A percentile compares a stretch with the other conserved stretches of the same genome.
phyloP scores from a whole-genome alignment of 2,113 vertebrate genomes.

The Festucalex cinctus region DNA sequence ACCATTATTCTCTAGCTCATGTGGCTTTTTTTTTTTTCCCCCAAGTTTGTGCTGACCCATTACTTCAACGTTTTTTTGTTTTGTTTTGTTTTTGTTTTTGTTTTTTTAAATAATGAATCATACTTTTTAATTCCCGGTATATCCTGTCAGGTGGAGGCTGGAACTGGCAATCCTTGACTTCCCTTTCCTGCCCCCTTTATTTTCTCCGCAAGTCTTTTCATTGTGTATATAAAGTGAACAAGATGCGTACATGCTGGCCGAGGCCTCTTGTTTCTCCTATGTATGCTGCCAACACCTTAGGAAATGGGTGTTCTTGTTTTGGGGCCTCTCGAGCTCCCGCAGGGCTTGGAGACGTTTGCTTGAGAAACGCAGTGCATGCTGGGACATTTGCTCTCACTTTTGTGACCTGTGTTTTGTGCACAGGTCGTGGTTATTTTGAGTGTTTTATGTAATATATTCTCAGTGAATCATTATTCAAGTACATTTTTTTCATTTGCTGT shows the following conservation, averaged over 20 bases:
- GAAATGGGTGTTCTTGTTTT: constrained; percentile 67
- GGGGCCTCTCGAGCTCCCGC: neutral
- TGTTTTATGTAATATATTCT: no score
- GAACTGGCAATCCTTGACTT: constrained; percentile 4
- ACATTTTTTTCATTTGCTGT: no score
- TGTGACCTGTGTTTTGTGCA: neutral
- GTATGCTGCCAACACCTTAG: constrained; percentile 38
- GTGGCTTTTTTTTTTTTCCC: no score
- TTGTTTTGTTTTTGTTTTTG: no score
- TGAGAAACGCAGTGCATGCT: neutral
- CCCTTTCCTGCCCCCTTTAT: neutral
- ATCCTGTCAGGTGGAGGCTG: constrained; percentile 5
- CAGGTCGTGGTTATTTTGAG: no score
- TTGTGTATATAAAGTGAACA: neutral
- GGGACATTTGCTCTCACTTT: neutral
- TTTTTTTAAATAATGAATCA: no score
- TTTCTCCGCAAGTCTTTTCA: neutral
- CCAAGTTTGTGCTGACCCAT: no score
- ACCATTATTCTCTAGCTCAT: no score
- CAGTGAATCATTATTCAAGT: no score
- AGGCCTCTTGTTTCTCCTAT: constrained; percentile 11
- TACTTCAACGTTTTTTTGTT: no score
- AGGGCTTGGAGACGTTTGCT: neutral
- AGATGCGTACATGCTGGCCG: constrained; percentile 13
- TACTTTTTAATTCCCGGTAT: no score